Percentiles rank a stretch among this genome's conserved stretches.
These are phyloP conservation scores for Eidolon helvum DNA, from an alignment of 2,113 vertebrate species.

Conservation along the genomic window DNA sequence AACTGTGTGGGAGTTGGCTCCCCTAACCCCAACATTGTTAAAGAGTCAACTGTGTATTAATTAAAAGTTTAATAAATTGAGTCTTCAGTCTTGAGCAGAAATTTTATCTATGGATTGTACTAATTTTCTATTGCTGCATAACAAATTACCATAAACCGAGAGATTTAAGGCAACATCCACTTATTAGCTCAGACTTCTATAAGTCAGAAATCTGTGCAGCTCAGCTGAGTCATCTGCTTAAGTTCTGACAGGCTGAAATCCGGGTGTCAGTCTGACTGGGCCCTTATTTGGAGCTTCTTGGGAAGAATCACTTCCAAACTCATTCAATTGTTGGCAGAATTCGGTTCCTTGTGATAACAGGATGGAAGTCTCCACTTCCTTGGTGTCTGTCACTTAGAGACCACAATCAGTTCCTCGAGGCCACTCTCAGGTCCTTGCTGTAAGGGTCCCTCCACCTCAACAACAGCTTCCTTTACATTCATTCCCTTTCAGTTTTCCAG, in stretches of 20 bases:
- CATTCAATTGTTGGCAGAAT: background rate
- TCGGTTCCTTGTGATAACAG: background rate
- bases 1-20: no score
- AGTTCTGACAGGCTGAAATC: background rate
- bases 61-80: background rate
- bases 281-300: background rate
- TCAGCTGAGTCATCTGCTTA: background rate
- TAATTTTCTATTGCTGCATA: background rate
- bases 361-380: background rate
- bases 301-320: background rate
- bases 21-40: background rate
- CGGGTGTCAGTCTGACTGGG: background rate
- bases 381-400: background rate
- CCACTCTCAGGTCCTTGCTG: background rate
- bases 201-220: background rate
- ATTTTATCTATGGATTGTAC: background rate
- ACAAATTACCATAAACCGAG: background rate
- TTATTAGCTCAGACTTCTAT: background rate
- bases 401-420: background rate
- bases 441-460: background rate
- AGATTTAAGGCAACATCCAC: background rate
- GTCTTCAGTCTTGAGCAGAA: background rate
- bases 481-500: background rate
- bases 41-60: background rate
- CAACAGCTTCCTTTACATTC: background rate